These are phyloP conservation scores for Heliopora coerulea DNA, from an alignment of 92 coral and sea anemone genomes.

Conservation along the genomic window DNA sequence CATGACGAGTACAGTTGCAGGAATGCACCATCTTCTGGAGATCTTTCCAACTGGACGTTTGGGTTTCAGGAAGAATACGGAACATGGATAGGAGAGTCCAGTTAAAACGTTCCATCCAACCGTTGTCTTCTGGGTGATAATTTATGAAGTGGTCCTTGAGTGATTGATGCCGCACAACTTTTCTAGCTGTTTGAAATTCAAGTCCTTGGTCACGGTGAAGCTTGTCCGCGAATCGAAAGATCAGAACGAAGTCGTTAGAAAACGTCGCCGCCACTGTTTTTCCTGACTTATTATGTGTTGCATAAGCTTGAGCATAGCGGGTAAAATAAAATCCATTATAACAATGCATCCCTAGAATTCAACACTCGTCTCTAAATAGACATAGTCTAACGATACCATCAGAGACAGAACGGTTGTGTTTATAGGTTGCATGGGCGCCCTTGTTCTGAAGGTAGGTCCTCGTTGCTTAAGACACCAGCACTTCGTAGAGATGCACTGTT, in stretches of 20 bases:
- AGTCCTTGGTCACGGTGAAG: constrained; percentile 9
- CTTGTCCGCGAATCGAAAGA: constrained; percentile 15
- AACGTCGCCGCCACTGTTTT: constrained; percentile 17
- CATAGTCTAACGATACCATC: constrained; percentile 18
- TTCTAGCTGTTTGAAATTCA: constrained; percentile 23
- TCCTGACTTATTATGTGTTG: constrained; percentile 15
- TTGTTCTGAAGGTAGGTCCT: neutral
- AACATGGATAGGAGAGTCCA: constrained; percentile 17
- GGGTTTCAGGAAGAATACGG: constrained; percentile 6
- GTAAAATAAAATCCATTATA: constrained; percentile 30
- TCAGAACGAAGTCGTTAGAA: constrained; percentile 13
- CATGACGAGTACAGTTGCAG: constrained; percentile 42
- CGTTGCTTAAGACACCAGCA: constrained; percentile 23
- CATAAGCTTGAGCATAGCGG: constrained; percentile 32
- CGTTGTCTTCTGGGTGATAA: constrained; percentile 43
- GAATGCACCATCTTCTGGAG: constrained; percentile 50
- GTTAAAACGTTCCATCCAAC: constrained; percentile 25
- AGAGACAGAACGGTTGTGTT: constrained; percentile 10
- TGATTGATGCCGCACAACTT: constrained; percentile 9
- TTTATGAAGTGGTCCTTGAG: constrained; percentile 26
- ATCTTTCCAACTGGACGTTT: constrained; percentile 48
- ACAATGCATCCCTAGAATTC: constrained; percentile 48
- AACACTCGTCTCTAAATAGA: constrained; percentile 19
- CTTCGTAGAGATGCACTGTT: neutral
- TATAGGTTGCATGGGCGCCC: constrained; percentile 13